Evolutionary conservation across 1,140 invertebrate species (phyloP).

Genomic region (Mactra quadrangularis): DNA sequence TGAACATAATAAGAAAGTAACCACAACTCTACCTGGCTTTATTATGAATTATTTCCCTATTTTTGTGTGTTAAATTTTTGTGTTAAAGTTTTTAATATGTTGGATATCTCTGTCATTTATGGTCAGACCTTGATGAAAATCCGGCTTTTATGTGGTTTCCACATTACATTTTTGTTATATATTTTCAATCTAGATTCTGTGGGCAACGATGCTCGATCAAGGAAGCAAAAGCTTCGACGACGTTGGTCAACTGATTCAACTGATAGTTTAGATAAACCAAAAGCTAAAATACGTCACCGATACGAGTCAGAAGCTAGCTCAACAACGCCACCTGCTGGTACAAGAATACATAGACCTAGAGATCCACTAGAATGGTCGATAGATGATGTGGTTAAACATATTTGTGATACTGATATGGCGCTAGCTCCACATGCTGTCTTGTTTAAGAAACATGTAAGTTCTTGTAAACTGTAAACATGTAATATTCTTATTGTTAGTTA

Average conservation of each 20-base stretch:
- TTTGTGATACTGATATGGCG: constrained; percentile 91
- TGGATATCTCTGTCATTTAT: too few relatives aligned
- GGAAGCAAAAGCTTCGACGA: constrained; percentile 67
- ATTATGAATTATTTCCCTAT: too few relatives aligned
- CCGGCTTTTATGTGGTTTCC: too few relatives aligned
- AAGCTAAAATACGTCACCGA: constrained; percentile 67
- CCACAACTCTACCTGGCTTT: too few relatives aligned
- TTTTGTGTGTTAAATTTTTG: too few relatives aligned
- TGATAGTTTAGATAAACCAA: constrained; percentile 69
- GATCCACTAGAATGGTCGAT: constrained; percentile 94
- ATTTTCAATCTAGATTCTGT: constrained; percentile 59
- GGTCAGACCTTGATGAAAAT: too few relatives aligned
- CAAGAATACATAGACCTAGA: constrained; percentile 67
- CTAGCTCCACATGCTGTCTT: constrained; percentile 94
- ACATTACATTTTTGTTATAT: too few relatives aligned
- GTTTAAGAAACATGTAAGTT: constrained; percentile 96
- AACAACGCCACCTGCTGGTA: constrained; percentile 83
- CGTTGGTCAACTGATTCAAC: constrained; percentile 83
- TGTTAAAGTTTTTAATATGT: too few relatives aligned
- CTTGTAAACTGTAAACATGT: neutral
- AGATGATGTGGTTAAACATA: constrained; percentile 96
- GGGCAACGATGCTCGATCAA: constrained; percentile 30
- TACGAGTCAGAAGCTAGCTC: constrained; percentile 77
- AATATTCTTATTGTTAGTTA: neutral
- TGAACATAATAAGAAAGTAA: too few relatives aligned